These are phyloP conservation scores for Spilarctia lutea DNA, from an alignment of 2,888 invertebrate species.

Conservation along the genomic window DNA sequence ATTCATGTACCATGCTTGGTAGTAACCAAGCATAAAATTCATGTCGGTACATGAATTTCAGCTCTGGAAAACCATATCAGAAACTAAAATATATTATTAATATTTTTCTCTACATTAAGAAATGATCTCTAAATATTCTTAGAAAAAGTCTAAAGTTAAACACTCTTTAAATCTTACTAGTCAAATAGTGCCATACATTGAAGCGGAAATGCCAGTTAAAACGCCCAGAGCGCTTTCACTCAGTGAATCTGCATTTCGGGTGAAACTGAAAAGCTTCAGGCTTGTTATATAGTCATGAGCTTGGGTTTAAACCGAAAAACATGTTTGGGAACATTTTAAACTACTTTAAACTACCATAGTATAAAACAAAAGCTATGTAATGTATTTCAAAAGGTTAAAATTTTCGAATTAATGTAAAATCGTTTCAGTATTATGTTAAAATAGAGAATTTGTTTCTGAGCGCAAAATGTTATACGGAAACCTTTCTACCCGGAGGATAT, in stretches of 20 bases:
- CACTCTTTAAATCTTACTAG: neutral
- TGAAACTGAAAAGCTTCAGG: constrained; percentile 40
- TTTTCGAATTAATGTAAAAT: neutral
- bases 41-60: no score
- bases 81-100: neutral
- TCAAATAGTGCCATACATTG: neutral
- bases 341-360: neutral
- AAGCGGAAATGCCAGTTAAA: constrained; percentile 23
- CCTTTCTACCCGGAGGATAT: constrained; percentile 18
- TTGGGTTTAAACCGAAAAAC: constrained; percentile 17
- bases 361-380: neutral
- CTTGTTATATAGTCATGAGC: constrained; percentile 41
- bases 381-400: neutral
- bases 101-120: neutral
- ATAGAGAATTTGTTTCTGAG: constrained; percentile 18
- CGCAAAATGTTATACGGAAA: constrained; percentile 18
- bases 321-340: neutral
- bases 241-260: constrained; percentile 30
- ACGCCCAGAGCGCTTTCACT: constrained; percentile 37
- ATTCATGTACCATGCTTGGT: no score
- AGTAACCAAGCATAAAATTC: neutral
- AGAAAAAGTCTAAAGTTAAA: neutral
- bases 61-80: no score
- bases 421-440: neutral
- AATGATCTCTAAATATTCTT: neutral